Base-by-base conservation (phyloP, 2,888 invertebrate genomes). In the Bugulina stolonifera region DNA sequence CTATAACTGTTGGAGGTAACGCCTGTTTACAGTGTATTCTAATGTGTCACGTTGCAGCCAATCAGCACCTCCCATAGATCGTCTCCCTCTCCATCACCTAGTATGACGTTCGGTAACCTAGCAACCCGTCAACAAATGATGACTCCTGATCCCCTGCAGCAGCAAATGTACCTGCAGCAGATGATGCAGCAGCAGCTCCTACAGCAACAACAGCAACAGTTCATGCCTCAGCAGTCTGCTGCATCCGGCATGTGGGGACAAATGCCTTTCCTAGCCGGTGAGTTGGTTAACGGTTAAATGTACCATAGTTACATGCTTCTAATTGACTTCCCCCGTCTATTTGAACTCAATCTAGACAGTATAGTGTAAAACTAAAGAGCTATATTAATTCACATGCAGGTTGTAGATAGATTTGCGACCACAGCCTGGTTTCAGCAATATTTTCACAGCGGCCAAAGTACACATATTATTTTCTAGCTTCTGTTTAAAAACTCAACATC, bases 1-100 rank as follows among this genome's bases (percentile, higher is more conserved):
- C n/a, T n/a, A n/a, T n/a, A n/a, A n/a, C n/a, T n/a, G n/a, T n/a
- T n/a, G n/a, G n/a, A n/a, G n/a, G n/a, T n/a, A n/a, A n/a, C n/a
- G n/a, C n/a, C n/a, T n/a, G n/a, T n/a, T n/a, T n/a, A n/a, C n/a
- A 52, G 52, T 52, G 10, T 14, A 52, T 52, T 52, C 52, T 52
- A 52, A 14, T 52, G 52, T 52, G 52, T n/a, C n/a, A n/a, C n/a
- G n/a, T 43, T 43, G 3, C 32, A 64, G 64, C 64, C 64, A 32
- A 64, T 64, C 22, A 22, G 43, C 43, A 43, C 10, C 18, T 43
- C 22, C 64, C 64, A 64, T 27, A 2, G 64, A 64, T 32, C 64
- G 32, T 64, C 64, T 5, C 64, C 64, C 27, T 18, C 64, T 18
- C 22, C 29, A 10, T 64, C 64, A 14, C 64, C 64, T 14, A 64